Percentiles rank a stretch among this genome's conserved stretches.
phyloP scores from a whole-genome alignment of 2,113 vertebrate species.

The Vulpes lagopus region DNA sequence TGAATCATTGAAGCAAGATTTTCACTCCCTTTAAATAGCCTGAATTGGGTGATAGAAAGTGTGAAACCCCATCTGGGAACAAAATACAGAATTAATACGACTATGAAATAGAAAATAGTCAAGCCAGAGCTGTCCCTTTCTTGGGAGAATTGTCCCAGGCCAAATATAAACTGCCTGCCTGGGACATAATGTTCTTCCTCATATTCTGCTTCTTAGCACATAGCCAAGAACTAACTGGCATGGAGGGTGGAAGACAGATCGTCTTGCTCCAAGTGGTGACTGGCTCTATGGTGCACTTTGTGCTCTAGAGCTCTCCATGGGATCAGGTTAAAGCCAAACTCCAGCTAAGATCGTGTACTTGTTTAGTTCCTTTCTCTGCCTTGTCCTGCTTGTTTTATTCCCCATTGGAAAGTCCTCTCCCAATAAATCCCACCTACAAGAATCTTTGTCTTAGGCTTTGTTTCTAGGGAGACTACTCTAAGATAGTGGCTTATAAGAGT shows the following conservation, averaged over 20 bases:
- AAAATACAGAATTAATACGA: background rate
- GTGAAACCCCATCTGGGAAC: background rate
- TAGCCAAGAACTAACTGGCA: background rate
- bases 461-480: background rate
- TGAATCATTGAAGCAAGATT: slow-evolving; percentile 15
- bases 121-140: background rate
- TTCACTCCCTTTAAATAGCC: background rate
- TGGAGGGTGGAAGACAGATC: background rate
- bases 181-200: background rate
- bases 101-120: background rate
- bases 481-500: background rate
- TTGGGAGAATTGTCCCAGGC: background rate
- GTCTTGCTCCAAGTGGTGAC: too few species aligned
- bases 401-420: background rate
- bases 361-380: background rate
- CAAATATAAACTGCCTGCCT: background rate
- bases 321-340: background rate
- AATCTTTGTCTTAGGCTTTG: background rate
- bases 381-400: background rate
- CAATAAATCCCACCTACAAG: background rate
- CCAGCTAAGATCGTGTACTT: background rate
- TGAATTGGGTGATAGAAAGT: background rate
- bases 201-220: background rate
- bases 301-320: background rate
- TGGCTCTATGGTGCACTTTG: background rate